Base-by-base conservation (phyloP, 2,113 vertebrate genomes). In the Rissa tridactyla region DNA sequence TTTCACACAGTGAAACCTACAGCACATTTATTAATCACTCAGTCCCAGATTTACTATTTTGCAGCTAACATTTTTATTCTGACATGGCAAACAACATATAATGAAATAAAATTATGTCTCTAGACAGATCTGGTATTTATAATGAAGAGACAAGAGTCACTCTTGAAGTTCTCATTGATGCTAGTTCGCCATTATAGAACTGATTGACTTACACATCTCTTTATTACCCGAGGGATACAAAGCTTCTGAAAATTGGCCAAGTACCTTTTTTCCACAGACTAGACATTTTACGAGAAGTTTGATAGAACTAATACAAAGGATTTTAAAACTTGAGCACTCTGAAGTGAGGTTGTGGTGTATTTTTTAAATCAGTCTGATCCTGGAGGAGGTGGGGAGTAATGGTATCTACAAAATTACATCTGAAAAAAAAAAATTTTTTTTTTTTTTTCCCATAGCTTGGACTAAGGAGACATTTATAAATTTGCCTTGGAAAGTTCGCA, bases 41-140 rank as follows among this genome's bases (percentile, higher is more conserved):
- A 77, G 54, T 65, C 46, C 32, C 49, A 82, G 44, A 38, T 91
- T 92, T 80, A 76, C 49, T 82, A 9, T 69, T 89, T 87, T 91
- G 62, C 36, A 87, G 83, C 51, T 69, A 84, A 15, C 44, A 32
- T 26, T 75, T 92, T 66, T 82, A 89, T 69, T 85, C 82, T 86
- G 87, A 84, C 61, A 32, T 51, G 34, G 40, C 49, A 89, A 95
- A 91, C 40, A 92, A 58, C 16, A 38, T 29, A 69, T 54, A 91
- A 91, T 92, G 78, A 94, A 89, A 85, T 72, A 92, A 91, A 92
- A 70, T 72, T 83, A 79, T 46, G n/a, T 96, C 93, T 86, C 91
- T 69, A 92, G 90, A 51, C 38, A 86, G 57, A 77, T 76, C 54
- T 83, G 76, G 71, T 87, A 69, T 82, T 92, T 91, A 54, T 54